Conservation (phyloP, 1,140 invertebrate species). For the Pteromalus puparum region DNA sequence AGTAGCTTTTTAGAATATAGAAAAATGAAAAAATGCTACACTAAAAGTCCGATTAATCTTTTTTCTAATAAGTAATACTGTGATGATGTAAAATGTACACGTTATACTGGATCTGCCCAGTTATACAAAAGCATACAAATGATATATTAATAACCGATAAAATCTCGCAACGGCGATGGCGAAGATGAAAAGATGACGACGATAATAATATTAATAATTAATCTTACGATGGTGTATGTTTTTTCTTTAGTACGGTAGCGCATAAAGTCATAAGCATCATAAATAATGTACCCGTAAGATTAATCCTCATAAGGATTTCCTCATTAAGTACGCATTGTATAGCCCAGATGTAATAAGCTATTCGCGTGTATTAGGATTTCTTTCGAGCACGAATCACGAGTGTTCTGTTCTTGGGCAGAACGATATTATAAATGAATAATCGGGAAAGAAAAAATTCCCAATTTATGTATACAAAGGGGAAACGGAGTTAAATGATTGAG, state of each 20-base stretch:
- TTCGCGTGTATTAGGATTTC: constrained; percentile 60
- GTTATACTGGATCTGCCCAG: neutral
- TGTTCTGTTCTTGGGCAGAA: neutral
- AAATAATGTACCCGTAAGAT: constrained; percentile 67
- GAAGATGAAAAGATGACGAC: constrained; percentile 62
- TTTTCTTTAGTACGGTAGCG: constrained; percentile 70
- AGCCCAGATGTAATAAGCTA: constrained; percentile 57
- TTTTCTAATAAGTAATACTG: constrained; percentile 46
- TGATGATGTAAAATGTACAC: constrained; percentile 27
- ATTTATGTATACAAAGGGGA: neutral
- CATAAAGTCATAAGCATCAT: constrained; percentile 72
- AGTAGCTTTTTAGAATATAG: constrained; percentile 15
- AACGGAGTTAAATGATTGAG: neutral
- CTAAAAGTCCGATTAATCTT: constrained; percentile 36
- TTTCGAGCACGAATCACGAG: constrained; percentile 3
- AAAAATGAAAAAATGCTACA: neutral
- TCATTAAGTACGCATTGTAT: constrained; percentile 66
- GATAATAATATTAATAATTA: constrained; percentile 63
- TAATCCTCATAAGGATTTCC: constrained; percentile 63
- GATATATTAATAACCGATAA: constrained; percentile 22
- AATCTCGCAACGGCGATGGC: constrained; percentile 41
- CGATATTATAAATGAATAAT: neutral
- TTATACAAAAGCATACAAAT: constrained; percentile 22
- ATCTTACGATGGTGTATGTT: constrained; percentile 69
- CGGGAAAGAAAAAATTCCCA: neutral